A percentile compares a stretch with the other conserved stretches of the same genome.
Conservation (phyloP, 92 coral and sea anemone species). For the Montipora capitata region DNA sequence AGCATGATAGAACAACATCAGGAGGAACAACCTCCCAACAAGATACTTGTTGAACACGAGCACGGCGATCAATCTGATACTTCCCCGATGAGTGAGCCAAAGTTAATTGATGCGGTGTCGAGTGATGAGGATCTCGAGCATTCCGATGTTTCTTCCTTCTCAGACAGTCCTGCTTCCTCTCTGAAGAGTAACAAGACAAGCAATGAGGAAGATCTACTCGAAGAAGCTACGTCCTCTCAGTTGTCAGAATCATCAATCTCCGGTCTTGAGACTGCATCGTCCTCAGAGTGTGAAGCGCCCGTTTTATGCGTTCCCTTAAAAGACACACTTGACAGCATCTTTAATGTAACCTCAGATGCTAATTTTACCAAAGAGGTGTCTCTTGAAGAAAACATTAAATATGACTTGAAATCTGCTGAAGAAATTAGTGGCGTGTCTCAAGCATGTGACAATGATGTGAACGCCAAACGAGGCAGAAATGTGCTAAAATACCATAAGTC, state of each 20-base stretch:
- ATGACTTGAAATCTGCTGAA: neutral
- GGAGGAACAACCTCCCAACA: neutral
- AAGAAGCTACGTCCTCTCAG: neutral
- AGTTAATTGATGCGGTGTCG: neutral
- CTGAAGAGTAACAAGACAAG: neutral
- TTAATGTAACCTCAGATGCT: neutral
- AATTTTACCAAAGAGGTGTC: neutral
- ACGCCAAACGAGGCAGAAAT: neutral
- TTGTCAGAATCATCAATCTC: slow-evolving; percentile 1
- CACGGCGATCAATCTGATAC: too few relatives aligned
- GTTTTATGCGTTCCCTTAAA: neutral
- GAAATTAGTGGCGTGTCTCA: neutral
- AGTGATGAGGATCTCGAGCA: neutral
- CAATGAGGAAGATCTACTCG: neutral
- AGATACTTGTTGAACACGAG: neutral
- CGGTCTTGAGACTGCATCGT: neutral
- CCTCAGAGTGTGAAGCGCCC: neutral
- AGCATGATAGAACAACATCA: neutral
- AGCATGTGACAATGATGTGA: neutral
- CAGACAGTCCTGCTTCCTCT: neutral
- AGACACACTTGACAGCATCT: neutral
- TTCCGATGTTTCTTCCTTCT: neutral
- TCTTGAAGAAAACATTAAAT: neutral
- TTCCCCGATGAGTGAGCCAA: neutral
- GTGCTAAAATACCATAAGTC: neutral